Evolutionary conservation across 2,113 vertebrate species (phyloP), one percentile per base, ranked within the genome.

Genomic region (Dolichallabes microphthalmus): DNA sequence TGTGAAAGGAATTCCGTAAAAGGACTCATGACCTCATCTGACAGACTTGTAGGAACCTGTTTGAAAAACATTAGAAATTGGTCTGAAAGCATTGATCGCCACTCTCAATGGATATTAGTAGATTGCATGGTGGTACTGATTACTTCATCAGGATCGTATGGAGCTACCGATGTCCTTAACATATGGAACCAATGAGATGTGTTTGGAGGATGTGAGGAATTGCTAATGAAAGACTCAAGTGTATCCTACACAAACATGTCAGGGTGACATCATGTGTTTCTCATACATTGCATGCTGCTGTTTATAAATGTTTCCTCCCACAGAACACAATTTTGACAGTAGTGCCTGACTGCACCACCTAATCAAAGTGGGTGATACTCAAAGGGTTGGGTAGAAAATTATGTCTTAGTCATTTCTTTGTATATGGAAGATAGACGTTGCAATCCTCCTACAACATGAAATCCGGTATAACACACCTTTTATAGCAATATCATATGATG

Each of bases 271-370:
- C 75, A 76, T 57, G 52, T 39, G 52, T 32, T 39, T 86, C 58
- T 75, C 73, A 85, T 78, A 35, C 73, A 85, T 78, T 22, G 50
- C 50, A 50, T 20, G 55, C 15, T 35, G 73, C 57, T 87, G 88
- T 89, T 89, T 87, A 85, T 27, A 87, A n/a, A 55, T 76, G 30
- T 80, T 60, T 80, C 85, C 80, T 83, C 88, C 86, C 30, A 89
- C 80, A 77, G 55, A 50, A 55, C 63, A 52, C 7, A 15, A 20
- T 32, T 57, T 73, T n/a, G 35, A 82, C 15, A 66, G 71, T 60
- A 55, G 50, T 3, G 55, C 55, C 76, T 80, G 15, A 69, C 61
- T 69, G 12, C 60, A 82, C 75, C 75, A 68, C 85, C 57, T 53
- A 76, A 82, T 60, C 82, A 20, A 39, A 61, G 39, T 76, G 27